These are phyloP conservation scores for Lypha dubia DNA, from an alignment of 2,888 invertebrate genomes.

Conservation along the genomic window DNA sequence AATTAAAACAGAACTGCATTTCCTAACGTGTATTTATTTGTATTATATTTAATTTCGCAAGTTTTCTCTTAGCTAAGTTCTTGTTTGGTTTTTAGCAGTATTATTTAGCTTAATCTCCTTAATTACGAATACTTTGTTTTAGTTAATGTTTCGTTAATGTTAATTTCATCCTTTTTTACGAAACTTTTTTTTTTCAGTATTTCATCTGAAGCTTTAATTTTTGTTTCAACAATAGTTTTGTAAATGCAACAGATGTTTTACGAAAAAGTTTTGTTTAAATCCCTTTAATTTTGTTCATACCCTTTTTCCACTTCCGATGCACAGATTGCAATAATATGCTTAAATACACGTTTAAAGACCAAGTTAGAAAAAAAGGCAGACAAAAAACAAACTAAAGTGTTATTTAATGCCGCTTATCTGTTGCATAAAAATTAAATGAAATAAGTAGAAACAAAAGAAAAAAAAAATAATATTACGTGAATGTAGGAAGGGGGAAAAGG, in stretches of 20 bases:
- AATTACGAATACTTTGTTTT: slow-evolving; percentile 62
- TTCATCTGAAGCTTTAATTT: not conserved
- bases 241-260: slow-evolving; percentile 61
- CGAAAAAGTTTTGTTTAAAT: slow-evolving; percentile 36
- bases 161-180: slow-evolving; percentile 12
- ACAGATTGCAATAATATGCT: slow-evolving; percentile 58
- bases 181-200: not conserved
- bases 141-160: slow-evolving; percentile 57
- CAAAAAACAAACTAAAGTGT: not conserved
- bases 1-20: no score
- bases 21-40: no score
- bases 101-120: slow-evolving; percentile 28
- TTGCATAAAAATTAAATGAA: not conserved
- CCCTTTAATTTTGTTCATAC: not conserved
- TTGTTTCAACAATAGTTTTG: slow-evolving; percentile 43
- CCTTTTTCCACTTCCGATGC: slow-evolving; percentile 19
- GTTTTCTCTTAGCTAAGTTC: no score
- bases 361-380: slow-evolving; percentile 8
- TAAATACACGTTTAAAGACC: not conserved
- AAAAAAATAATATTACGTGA: not conserved
- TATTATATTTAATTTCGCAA: no score
- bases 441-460: not conserved
- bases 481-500: no score
- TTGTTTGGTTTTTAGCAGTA: not conserved
- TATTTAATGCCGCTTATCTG: not conserved